A percentile compares a stretch with the other conserved stretches of the same genome.
phyloP scores from a whole-genome alignment of 1,140 invertebrate species.

The Ceratosolen fusciceps region DNA sequence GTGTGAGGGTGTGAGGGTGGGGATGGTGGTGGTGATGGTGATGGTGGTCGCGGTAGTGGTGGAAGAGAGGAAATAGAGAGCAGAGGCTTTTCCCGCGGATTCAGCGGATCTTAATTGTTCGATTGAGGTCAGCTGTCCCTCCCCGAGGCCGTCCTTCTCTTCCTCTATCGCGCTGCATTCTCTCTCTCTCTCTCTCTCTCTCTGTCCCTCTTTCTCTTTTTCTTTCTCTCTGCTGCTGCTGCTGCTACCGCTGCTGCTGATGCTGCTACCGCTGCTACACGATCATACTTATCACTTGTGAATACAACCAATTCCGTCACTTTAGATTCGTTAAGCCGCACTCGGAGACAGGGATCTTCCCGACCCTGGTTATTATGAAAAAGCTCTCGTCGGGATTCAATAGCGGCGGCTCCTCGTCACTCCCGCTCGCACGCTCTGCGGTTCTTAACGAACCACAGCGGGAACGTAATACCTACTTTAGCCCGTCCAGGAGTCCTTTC shows the following conservation, averaged over 20 bases:
- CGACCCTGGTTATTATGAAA: not conserved
- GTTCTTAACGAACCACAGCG: too few species aligned
- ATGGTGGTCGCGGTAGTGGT: too few species aligned
- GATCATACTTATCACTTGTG: conserved; percentile 28
- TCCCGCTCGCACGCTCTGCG: not conserved
- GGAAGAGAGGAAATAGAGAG: not conserved
- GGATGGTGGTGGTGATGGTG: too few species aligned
- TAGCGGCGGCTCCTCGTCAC: not conserved
- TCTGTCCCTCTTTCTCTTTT: too few species aligned
- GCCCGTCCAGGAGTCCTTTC: too few species aligned
- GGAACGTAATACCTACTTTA: too few species aligned
- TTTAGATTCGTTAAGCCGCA: conserved; percentile 28
- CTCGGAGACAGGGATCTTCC: not conserved
- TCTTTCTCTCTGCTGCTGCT: too few species aligned
- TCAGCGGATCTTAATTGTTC: conserved; percentile 39
- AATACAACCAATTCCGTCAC: conserved; percentile 22
- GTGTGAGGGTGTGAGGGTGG: not conserved
- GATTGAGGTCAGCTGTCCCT: conserved; percentile 29
- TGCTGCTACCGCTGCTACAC: not conserved
- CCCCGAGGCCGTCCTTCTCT: not conserved
- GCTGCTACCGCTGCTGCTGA: too few species aligned
- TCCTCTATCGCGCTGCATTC: not conserved
- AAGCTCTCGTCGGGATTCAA: not conserved
- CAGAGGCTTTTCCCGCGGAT: conserved; percentile 11
- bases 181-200: not conserved